Conservation (phyloP, 2,888 invertebrate genomes). For the Erebia palarica region DNA sequence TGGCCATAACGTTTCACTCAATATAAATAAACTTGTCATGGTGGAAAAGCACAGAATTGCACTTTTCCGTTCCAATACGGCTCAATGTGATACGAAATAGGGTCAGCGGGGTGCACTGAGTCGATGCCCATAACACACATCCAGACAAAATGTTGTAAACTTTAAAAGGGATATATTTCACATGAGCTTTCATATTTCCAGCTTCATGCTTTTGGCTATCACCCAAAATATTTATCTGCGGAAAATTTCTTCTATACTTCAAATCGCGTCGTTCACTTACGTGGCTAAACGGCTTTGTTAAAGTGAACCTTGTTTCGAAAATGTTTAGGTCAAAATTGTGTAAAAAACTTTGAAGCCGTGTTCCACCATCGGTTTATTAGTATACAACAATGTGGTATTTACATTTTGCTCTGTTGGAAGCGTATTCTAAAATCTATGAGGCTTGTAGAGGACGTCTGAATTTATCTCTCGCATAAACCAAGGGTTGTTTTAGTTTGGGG, state of each 20-base stretch:
- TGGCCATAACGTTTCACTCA: slow-evolving; percentile 13
- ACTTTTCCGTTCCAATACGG: slow-evolving; percentile 30
- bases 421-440: slow-evolving; percentile 38
- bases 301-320: slow-evolving; percentile 17
- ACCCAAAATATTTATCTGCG: slow-evolving; percentile 46
- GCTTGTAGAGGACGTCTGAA: slow-evolving; percentile 29
- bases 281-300: slow-evolving; percentile 6
- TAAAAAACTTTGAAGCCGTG: slow-evolving; percentile 2
- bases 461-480: slow-evolving; percentile 32
- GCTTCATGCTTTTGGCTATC: slow-evolving; percentile 38
- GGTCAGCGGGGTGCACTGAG: slow-evolving; percentile 38
- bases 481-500: slow-evolving; percentile 22
- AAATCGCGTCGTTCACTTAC: slow-evolving; percentile 20
- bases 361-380: slow-evolving; percentile 23
- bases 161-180: slow-evolving; percentile 47
- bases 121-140: slow-evolving; percentile 40
- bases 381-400: slow-evolving; percentile 41
- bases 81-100: slow-evolving; percentile 27
- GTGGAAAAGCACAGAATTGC: slow-evolving; percentile 31
- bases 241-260: slow-evolving; percentile 42
- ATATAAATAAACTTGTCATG: slow-evolving; percentile 18
- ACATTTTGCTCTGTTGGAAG: slow-evolving; percentile 38
- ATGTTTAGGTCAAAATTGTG: slow-evolving; percentile 12
- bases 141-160: slow-evolving; percentile 39
- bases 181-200: slow-evolving; percentile 40